phyloP scores from a whole-genome alignment of 2,113 vertebrate genomes.

The Megatriorchis doriae region DNA sequence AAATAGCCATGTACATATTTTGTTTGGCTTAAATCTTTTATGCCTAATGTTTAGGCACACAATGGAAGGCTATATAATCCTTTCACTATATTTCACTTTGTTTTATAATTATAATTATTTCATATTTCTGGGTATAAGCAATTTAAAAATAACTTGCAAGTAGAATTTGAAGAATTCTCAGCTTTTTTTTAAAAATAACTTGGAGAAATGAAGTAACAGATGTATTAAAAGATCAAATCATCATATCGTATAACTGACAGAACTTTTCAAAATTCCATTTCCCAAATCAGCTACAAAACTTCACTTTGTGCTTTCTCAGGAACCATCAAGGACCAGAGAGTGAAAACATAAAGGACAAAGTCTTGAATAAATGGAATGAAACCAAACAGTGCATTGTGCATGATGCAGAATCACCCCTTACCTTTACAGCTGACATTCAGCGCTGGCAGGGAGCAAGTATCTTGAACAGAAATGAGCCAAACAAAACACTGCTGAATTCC shows the following conservation, averaged over 20 bases:
- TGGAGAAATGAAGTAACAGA: not conserved
- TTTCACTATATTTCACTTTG: not conserved
- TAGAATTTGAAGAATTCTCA: not conserved
- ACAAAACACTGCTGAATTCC: not conserved
- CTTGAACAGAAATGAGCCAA: not conserved
- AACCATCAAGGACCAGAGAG: not conserved
- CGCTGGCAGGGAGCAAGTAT: fast-evolving
- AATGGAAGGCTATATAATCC: not conserved
- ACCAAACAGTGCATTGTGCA: not conserved
- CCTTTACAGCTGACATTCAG: not conserved
- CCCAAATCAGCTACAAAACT: not conserved
- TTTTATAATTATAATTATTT: not conserved
- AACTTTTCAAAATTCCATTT: not conserved
- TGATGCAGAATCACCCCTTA: not conserved
- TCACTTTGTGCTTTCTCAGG: not conserved
- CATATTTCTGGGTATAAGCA: not conserved
- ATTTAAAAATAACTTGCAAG: not conserved
- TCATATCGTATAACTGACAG: not conserved
- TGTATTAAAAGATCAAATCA: not conserved
- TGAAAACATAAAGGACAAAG: not conserved
- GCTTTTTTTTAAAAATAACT: not conserved
- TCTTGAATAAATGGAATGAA: not conserved
- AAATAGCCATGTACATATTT: not conserved
- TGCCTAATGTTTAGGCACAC: not conserved
- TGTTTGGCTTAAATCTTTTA: not conserved